Percentiles rank a stretch among this genome's conserved stretches.
phyloP scores from a whole-genome alignment of 2,113 vertebrate species.

The Anhinga rufa region DNA sequence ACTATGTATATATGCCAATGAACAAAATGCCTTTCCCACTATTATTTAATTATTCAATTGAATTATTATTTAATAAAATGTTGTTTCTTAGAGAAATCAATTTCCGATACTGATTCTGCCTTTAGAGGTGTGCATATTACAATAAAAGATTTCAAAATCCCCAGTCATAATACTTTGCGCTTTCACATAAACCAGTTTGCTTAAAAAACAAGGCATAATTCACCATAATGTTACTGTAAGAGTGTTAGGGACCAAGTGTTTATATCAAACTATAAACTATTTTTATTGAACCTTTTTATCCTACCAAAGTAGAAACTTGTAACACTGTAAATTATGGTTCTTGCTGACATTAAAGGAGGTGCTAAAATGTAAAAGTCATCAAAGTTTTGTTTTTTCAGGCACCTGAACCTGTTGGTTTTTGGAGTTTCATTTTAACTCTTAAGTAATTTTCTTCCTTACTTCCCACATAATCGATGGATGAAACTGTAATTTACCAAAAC shows the following conservation, averaged over 20 bases:
- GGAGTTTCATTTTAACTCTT: neutral
- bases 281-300: constrained; percentile 50
- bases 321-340: constrained; percentile 19
- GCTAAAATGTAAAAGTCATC: constrained; percentile 43
- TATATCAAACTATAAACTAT: neutral
- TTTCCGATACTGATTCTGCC: neutral
- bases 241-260: neutral
- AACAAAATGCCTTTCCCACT: neutral
- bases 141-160: neutral
- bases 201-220: constrained; percentile 47
- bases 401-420: neutral
- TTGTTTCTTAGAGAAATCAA: neutral
- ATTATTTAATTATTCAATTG: neutral
- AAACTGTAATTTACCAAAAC: neutral
- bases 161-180: neutral
- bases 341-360: constrained; percentile 38
- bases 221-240: neutral
- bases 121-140: neutral
- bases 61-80: neutral
- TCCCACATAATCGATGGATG: neutral
- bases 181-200: neutral
- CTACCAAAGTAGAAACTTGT: constrained; percentile 10
- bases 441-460: neutral
- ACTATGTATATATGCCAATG: neutral
- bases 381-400: neutral